Evolutionary conservation across 2,888 invertebrate genomes (phyloP), one percentile per base, ranked within the genome.

Genomic region (Prenolepis imparis): DNA sequence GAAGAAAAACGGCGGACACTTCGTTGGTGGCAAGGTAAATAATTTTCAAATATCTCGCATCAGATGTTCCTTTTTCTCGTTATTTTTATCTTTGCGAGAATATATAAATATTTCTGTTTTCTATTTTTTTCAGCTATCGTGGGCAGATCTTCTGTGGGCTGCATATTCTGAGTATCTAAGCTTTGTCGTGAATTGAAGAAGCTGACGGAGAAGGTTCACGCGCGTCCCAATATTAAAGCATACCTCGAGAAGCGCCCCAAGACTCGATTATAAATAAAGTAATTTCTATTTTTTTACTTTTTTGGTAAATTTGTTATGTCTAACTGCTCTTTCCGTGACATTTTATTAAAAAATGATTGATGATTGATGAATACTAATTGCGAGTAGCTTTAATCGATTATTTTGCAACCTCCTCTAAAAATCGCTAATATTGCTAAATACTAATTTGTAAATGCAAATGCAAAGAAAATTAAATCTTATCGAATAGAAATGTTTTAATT

Each of bases 111-210:
- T 59, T 44, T 41, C 9, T 44, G 4, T 63, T 55, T 21, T 67
- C 57, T 21, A 28, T 67, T 61, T 55, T 21, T 68, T 78, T 32
- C 39, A 78, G 78, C n/a, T 78, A 4, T 95, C 95, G 0, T 95
- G 95, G 95, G 95, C 92, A 0, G 95, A 95, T 84, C 92, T 95
- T 70, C 55, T 94, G 18, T 95, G 95, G 82, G 90, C 95, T 0
- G 95, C 95, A 0, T 86, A 94, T 66, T 91, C 88, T 48, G 95
- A 95, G 5, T 94, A 94, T 84, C 21, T 95, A 55, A 93, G 93
- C 44, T 72, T 78, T 18, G 78, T 92, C 0, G 5, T 93, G 28
- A 92, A 73, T 88, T 96, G 90, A 94, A 94, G 89, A 95, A 95
- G 78, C 87, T 95, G 4, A 75, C 91, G 0, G 94, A 95, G 32